A percentile compares a stretch with the other conserved stretches of the same genome.
Evolutionary conservation across 1,140 invertebrate genomes (phyloP).

Genomic region (Aphelenchoides avenae): DNA sequence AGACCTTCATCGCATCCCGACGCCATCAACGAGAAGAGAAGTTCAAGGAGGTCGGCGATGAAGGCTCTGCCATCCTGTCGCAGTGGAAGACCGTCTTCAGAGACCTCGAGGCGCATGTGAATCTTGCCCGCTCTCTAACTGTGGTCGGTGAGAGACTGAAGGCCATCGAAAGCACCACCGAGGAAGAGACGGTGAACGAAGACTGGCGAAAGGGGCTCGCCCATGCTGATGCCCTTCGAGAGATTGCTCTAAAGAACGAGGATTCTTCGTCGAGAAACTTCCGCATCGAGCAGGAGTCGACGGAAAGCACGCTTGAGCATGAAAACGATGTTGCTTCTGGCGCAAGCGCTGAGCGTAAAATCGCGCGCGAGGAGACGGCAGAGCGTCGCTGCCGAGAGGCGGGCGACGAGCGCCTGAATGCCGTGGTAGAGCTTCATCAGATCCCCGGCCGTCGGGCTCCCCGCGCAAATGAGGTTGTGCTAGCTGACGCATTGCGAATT

Average conservation of each 20-base stretch:
- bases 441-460: constrained; percentile 2
- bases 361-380: not conserved
- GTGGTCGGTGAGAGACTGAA: too few species aligned
- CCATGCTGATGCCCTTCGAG: not conserved
- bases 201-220: not conserved
- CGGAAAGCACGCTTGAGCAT: not conserved
- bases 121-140: too few species aligned
- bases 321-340: not conserved
- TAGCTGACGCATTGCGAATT: constrained; percentile 8
- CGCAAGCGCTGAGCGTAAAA: not conserved
- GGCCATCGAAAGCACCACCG: too few species aligned
- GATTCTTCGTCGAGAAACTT: constrained; percentile 1
- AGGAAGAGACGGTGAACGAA: constrained; percentile 8
- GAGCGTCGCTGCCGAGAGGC: constrained; percentile 8
- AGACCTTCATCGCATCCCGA: not conserved
- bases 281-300: not conserved
- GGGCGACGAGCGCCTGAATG: constrained; percentile 15
- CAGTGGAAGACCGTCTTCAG: constrained; percentile 42
- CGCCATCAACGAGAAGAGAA: not conserved
- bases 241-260: constrained; percentile 4
- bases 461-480: constrained; percentile 2
- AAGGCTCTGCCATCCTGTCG: constrained; percentile 16
- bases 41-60: not conserved
- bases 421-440: constrained; percentile 5
- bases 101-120: too few species aligned